Percentiles rank a stretch among this genome's conserved stretches.
These are phyloP conservation scores for Bombus superbus DNA, from an alignment of 1,140 invertebrate species.

Conservation along the genomic window DNA sequence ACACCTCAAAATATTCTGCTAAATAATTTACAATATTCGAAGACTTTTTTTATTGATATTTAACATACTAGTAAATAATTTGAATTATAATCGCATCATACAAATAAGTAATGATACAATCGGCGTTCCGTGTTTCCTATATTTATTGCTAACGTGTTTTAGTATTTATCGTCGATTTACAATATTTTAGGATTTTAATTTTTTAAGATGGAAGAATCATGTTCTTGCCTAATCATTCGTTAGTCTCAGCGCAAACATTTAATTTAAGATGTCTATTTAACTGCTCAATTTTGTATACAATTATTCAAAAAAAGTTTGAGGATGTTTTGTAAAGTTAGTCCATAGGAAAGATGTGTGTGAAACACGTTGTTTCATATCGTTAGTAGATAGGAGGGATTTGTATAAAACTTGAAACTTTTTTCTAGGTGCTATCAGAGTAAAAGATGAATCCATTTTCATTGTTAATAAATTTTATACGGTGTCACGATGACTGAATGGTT, in stretches of 20 bases:
- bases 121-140: slow-evolving; percentile 48
- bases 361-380: slow-evolving; percentile 21
- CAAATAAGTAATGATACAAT: slow-evolving; percentile 40
- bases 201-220: slow-evolving; percentile 23
- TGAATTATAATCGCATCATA: slow-evolving; percentile 13
- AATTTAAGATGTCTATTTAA: slow-evolving; percentile 50
- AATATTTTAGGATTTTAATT: slow-evolving; percentile 29
- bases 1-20: slow-evolving; percentile 77
- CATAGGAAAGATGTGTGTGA: slow-evolving; percentile 6
- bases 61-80: slow-evolving; percentile 7
- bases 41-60: slow-evolving; percentile 20
- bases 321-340: slow-evolving; percentile 50
- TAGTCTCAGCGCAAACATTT: slow-evolving; percentile 28
- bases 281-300: slow-evolving; percentile 67
- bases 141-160: slow-evolving; percentile 48
- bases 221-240: slow-evolving; percentile 59
- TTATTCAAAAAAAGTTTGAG: slow-evolving; percentile 52
- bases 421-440: slow-evolving; percentile 45
- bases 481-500: slow-evolving; percentile 12
- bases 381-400: slow-evolving; percentile 19
- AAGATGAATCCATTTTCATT: slow-evolving; percentile 37
- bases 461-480: slow-evolving; percentile 57
- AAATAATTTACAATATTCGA: slow-evolving; percentile 64
- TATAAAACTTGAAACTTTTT: slow-evolving; percentile 34
- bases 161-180: slow-evolving; percentile 46